These are phyloP conservation scores for Pammene fasciana DNA, from an alignment of 2,888 invertebrate species.

Conservation along the genomic window DNA sequence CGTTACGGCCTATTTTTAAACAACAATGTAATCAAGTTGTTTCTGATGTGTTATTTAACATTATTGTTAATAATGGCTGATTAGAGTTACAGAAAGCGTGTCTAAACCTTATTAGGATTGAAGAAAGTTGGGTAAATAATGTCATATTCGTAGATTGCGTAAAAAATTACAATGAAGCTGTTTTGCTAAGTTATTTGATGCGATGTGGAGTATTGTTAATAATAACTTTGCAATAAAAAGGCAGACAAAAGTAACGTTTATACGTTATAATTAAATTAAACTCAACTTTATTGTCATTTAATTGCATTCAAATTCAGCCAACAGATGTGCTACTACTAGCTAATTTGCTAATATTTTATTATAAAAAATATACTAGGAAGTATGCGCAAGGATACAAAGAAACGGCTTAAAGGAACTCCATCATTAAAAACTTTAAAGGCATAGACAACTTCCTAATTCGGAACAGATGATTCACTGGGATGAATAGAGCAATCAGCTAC, in stretches of 20 bases:
- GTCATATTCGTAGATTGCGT: conserved; percentile 6
- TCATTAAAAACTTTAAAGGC: conserved; percentile 8
- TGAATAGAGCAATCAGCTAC: conserved; percentile 31
- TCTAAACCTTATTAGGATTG: conserved; percentile 15
- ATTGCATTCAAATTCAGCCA: too few relatives aligned
- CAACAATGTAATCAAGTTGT: conserved; percentile 11
- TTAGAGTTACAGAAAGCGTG: conserved; percentile 13
- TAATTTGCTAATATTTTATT: neutral
- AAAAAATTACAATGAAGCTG: neutral
- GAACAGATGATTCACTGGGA: conserved; percentile 13
- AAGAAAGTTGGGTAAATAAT: conserved; percentile 18
- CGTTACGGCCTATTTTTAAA: neutral
- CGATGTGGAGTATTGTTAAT: neutral
- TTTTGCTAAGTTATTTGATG: too few relatives aligned
- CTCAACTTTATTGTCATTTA: too few relatives aligned
- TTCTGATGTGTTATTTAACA: conserved; percentile 23
- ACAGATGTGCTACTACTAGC: too few relatives aligned
- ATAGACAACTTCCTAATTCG: conserved; percentile 21
- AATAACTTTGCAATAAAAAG: neutral
- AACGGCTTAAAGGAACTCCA: conserved; percentile 1
- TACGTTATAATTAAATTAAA: too few relatives aligned
- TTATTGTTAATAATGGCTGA: conserved; percentile 20
- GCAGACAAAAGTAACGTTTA: too few relatives aligned
- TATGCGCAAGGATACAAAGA: neutral
- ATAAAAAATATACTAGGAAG: neutral